These are phyloP conservation scores for Eleginops maclovinus DNA, from an alignment of 2,113 vertebrate species.

Conservation along the genomic window DNA sequence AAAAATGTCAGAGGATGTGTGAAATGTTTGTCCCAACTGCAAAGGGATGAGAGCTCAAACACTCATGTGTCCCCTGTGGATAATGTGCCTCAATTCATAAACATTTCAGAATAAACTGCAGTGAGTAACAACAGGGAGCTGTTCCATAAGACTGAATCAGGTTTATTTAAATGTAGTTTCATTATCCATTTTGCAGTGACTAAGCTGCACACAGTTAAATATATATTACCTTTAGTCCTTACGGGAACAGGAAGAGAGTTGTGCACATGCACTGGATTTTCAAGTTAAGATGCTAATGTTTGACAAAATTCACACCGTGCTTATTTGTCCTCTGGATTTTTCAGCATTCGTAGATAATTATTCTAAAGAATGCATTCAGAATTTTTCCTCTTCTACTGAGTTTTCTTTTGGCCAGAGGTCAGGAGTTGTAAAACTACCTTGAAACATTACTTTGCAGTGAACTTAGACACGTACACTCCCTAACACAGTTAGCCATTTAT, in stretches of 20 bases:
- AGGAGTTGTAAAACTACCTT: background rate
- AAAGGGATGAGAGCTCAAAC: background rate
- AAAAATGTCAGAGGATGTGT: too few species aligned
- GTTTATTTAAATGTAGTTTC: background rate
- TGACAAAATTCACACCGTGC: background rate
- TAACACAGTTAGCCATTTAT: background rate
- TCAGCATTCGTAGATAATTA: background rate
- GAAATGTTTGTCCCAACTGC: too few species aligned
- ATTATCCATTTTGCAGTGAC: background rate
- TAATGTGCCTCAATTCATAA: background rate
- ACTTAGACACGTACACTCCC: background rate
- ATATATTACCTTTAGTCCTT: background rate
- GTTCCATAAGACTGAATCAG: background rate
- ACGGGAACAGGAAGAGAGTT: constrained; percentile 16
- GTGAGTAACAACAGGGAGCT: background rate
- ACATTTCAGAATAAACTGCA: constrained; percentile 11
- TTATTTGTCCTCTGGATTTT: background rate
- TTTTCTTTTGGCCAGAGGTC: too few species aligned
- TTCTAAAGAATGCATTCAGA: background rate
- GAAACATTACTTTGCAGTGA: background rate
- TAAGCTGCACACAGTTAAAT: background rate
- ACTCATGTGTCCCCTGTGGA: background rate
- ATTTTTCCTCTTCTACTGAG: background rate
- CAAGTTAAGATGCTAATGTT: background rate
- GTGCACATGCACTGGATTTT: background rate